Evolutionary conservation across 2,888 invertebrate species (phyloP).

Genomic region (Choristoneura rosaceana): DNA sequence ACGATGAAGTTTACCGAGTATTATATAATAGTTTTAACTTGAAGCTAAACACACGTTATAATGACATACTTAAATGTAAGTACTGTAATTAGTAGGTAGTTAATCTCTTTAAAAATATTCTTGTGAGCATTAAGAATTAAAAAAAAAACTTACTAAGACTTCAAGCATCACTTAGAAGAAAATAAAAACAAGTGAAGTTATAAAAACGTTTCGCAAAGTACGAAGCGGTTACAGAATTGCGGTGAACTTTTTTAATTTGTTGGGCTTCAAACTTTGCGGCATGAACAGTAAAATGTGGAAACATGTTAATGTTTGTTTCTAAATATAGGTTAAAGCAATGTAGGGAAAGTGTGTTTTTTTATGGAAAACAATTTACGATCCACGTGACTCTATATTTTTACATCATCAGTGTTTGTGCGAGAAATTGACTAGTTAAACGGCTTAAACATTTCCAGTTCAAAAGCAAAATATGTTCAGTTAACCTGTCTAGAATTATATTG

Average conservation of each 20-base stretch:
- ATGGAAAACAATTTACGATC: background rate
- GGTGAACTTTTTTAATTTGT: slow-evolving; percentile 41
- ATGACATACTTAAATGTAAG: no score
- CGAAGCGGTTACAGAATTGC: slow-evolving; percentile 35
- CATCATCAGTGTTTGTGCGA: background rate
- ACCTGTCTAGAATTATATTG: no score
- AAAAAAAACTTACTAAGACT: background rate
- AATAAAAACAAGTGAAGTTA: slow-evolving; percentile 25
- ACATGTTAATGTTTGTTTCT: slow-evolving; percentile 37
- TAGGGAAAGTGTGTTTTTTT: background rate
- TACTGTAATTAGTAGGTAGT: background rate
- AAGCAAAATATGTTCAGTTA: no score
- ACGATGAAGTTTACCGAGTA: no score
- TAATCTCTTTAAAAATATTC: background rate
- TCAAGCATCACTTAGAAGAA: slow-evolving; percentile 7
- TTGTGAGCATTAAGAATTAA: background rate
- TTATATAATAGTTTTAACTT: no score
- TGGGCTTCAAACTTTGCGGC: slow-evolving; percentile 37
- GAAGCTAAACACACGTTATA: no score
- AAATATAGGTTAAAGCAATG: slow-evolving; percentile 11
- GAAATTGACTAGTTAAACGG: no score
- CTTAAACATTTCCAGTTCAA: background rate
- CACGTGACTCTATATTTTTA: background rate
- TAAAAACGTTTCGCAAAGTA: slow-evolving; percentile 33
- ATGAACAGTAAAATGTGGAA: slow-evolving; percentile 40